Base-by-base conservation (phyloP, 2,113 vertebrate species). In the Probosciger aterrimus region DNA sequence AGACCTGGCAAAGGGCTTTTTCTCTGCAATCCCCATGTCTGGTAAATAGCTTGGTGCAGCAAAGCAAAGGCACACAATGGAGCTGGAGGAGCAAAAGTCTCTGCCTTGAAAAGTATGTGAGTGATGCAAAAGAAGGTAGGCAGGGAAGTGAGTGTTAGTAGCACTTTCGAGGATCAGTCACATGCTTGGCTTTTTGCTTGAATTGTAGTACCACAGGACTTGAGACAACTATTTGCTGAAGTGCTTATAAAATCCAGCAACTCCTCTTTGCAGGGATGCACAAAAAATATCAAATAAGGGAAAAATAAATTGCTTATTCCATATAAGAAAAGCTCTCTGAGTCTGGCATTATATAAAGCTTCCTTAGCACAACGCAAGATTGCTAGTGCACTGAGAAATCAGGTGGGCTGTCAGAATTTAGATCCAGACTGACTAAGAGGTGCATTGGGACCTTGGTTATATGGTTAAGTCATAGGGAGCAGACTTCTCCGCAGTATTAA, bases 51-150 rank as follows among this genome's bases (percentile, higher is more conserved):
- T 94, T 7, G 1, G 47, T 79, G 50, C 47, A 88, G 82, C 33
- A 94, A 78, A 95, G 46, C 62, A 64, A 86, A 71, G 43, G 18
- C 55, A 60, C 31, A 33, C 17, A 62, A 63, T 0, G 0, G 41
- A 82, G 49, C 37, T 67, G 52, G 68, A 92, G 53, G 28, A 94
- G 73, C 7, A 22, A 35, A 88, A 90, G 33, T 31, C 25, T 86
- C 53, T 77, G 46, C 80, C 90, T 37, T 94, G 57, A 88, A 92
- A 93, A 95, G 81, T 83, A 80, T 4, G 37, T 90, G 74, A 94
- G 65, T 71, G 86, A 92, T 73, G 65, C 3, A 7, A 87, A 83
- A 86, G 69, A 65, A 88, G 67, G 39, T 16, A 82, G 76, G 65
- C 76, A 49, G 60, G 59, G n/a, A 92, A 73, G 77, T 52, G 50